Conservation (phyloP, 2,797 vertebrate species). For the Sebastes hubbsi region DNA sequence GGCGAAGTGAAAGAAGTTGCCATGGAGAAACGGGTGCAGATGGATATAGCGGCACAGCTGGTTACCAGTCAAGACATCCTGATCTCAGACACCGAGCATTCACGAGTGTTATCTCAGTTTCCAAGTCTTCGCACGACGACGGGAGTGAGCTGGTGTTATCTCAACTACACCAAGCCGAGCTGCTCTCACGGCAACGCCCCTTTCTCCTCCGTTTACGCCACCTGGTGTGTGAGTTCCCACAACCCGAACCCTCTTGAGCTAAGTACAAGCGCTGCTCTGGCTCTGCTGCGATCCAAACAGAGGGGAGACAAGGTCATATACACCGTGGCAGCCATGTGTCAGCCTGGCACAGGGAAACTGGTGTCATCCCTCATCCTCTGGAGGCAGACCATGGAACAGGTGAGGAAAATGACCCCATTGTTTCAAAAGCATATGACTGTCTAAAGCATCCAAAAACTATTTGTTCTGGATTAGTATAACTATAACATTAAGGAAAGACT, state of each 20-base stretch:
- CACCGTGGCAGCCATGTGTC: constrained; percentile 92
- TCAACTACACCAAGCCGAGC: constrained; percentile 97
- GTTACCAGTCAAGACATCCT: constrained; percentile 79
- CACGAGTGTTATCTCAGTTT: constrained; percentile 90
- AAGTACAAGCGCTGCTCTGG: constrained; percentile 91
- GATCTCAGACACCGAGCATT: constrained; percentile 86
- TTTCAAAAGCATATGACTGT: not conserved
- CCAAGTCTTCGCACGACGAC: constrained; percentile 96
- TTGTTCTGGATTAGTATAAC: not conserved
- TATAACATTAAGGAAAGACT: not conserved
- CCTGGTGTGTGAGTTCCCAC: constrained; percentile 94
- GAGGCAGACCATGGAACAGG: constrained; percentile 92
- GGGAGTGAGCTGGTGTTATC: constrained; percentile 99
- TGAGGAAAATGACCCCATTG: constrained; percentile 66
- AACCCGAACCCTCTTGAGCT: constrained; percentile 95
- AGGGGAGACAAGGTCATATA: constrained; percentile 89
- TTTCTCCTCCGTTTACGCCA: constrained; percentile 92
- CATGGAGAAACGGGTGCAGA: constrained; percentile 76
- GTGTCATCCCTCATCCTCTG: constrained; percentile 92
- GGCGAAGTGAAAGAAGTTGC: constrained; percentile 81
- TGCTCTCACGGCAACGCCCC: constrained; percentile 86
- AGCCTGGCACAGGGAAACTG: constrained; percentile 90
- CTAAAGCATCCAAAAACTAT: not conserved
- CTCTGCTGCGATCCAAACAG: constrained; percentile 93
- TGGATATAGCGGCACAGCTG: constrained; percentile 86